A percentile compares a stretch with the other conserved stretches of the same genome.
These are phyloP conservation scores for Procapra przewalskii DNA, from an alignment of 2,113 vertebrate species.

Conservation along the genomic window DNA sequence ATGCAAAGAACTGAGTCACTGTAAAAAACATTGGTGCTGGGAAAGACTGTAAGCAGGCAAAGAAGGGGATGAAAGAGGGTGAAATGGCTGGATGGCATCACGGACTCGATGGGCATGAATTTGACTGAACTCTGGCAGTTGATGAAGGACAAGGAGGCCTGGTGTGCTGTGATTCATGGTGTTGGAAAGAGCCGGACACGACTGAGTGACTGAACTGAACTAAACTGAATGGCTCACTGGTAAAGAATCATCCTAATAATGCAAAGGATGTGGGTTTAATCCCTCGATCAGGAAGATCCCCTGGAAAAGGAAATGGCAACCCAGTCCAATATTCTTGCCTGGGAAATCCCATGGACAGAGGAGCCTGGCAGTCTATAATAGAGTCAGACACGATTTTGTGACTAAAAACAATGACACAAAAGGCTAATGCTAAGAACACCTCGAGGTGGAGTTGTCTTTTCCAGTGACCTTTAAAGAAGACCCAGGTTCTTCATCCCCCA, in stretches of 20 bases:
- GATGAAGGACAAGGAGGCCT: too few species aligned
- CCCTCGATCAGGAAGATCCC: fast-evolving
- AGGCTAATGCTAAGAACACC: neutral
- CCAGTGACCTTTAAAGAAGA: neutral
- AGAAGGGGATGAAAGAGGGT: too few species aligned
- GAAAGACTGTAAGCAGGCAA: too few species aligned
- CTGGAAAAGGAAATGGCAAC: neutral
- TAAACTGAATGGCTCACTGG: neutral
- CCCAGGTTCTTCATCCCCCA: neutral
- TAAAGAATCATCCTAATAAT: neutral
- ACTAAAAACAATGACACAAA: neutral
- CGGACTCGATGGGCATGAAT: too few species aligned
- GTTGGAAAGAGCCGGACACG: too few species aligned
- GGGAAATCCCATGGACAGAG: neutral
- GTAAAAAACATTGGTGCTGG: too few species aligned
- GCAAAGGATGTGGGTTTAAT: neutral
- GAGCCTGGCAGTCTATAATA: neutral
- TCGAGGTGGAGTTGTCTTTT: neutral
- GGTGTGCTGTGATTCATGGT: too few species aligned
- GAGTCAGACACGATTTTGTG: neutral
- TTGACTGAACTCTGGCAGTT: too few species aligned
- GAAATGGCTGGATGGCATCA: too few species aligned
- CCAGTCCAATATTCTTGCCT: neutral
- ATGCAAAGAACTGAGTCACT: too few species aligned
- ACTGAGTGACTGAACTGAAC: too few species aligned